A percentile compares a stretch with the other conserved stretches of the same genome.
Conservation (phyloP, 2,113 vertebrate genomes). For the Pampusana beccarii region DNA sequence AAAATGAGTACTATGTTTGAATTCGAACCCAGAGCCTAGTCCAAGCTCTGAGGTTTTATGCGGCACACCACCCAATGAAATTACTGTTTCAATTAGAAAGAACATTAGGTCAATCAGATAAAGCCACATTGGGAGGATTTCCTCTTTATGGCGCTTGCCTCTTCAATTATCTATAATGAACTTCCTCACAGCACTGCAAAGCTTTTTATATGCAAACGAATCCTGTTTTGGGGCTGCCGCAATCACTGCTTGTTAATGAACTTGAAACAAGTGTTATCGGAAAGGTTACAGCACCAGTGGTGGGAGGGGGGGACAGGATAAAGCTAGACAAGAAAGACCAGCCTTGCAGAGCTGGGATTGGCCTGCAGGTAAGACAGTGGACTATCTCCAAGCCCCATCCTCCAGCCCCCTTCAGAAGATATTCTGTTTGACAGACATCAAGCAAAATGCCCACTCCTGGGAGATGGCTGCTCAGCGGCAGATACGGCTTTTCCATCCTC, state of each 20-base stretch:
- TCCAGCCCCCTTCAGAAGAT: neutral
- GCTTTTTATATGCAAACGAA: constrained; percentile 87
- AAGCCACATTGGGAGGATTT: constrained; percentile 71
- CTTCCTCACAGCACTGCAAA: constrained; percentile 82
- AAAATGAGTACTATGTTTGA: neutral
- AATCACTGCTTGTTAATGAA: constrained; percentile 87
- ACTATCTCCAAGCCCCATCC: constrained; percentile 48
- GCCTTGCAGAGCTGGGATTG: constrained; percentile 51
- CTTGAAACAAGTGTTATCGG: constrained; percentile 83
- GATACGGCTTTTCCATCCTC: constrained; percentile 28
- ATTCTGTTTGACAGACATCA: constrained; percentile 34
- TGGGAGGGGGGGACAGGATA: constrained; percentile 1
- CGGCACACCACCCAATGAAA: constrained; percentile 60
- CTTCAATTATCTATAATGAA: constrained; percentile 96
- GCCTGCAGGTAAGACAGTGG: constrained; percentile 41
- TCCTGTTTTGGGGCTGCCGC: constrained; percentile 79
- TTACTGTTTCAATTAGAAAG: constrained; percentile 80
- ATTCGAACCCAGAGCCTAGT: neutral
- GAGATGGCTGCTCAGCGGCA: neutral
- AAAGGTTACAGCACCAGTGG: constrained; percentile 53
- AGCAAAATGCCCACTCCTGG: constrained; percentile 19
- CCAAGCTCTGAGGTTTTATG: constrained; percentile 25
- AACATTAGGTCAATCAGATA: constrained; percentile 77
- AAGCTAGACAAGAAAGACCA: constrained; percentile 39
- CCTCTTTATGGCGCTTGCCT: constrained; percentile 77